These are phyloP conservation scores for Prenolepis imparis DNA, from an alignment of 2,888 invertebrate genomes.

Conservation along the genomic window DNA sequence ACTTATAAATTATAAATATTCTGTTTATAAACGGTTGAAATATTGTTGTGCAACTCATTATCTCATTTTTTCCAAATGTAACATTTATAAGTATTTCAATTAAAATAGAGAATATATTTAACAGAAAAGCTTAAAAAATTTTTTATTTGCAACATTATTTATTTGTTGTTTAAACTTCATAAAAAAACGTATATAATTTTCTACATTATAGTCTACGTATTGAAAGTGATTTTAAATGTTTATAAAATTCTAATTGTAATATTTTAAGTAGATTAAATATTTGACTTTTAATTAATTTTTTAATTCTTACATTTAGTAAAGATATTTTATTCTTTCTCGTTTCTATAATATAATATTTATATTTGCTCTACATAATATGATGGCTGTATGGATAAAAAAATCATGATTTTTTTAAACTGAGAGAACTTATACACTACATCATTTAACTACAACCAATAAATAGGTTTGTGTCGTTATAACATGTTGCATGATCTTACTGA, in stretches of 20 bases:
- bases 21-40: background rate
- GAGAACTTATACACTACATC: background rate
- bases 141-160: background rate
- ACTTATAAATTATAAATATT: constrained; percentile 45
- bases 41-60: constrained; percentile 7
- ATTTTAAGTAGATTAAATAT: background rate
- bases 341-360: constrained; percentile 1
- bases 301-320: background rate
- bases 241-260: background rate
- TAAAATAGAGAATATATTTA: constrained; percentile 6
- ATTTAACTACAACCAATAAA: constrained; percentile 30
- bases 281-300: background rate
- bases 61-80: background rate
- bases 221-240: background rate
- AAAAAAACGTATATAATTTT: background rate
- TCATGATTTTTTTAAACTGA: background rate
- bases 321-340: background rate
- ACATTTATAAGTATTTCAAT: background rate
- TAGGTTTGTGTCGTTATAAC: background rate
- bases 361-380: background rate
- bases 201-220: background rate
- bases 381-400: background rate
- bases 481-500: constrained; percentile 10
- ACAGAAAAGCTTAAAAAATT: background rate
- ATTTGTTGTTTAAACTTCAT: background rate